Conservation (phyloP, 2,113 vertebrate genomes). For the Coptodon bakossiorum region DNA sequence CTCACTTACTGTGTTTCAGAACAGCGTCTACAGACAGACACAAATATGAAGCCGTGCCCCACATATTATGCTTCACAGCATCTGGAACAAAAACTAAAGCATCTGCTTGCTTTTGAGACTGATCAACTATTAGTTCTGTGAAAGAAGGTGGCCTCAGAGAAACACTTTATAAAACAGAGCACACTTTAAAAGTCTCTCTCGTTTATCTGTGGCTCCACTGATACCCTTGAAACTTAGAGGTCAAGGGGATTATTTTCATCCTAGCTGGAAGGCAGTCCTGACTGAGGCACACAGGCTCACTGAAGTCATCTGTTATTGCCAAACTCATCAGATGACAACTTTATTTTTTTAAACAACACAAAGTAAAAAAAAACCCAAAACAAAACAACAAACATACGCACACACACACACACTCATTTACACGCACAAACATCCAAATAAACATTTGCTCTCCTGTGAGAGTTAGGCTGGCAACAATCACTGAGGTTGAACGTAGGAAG, state of each 20-base stretch:
- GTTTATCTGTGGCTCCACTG: background rate
- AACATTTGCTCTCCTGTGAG: slow-evolving; percentile 35
- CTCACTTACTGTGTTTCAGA: background rate
- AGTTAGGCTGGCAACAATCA: slow-evolving; percentile 53
- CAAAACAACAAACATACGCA: background rate
- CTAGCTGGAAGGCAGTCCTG: slow-evolving; percentile 5
- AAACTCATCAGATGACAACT: slow-evolving; percentile 21
- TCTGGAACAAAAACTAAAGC: background rate
- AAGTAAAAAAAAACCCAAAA: slow-evolving; percentile 14
- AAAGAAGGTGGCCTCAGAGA: background rate
- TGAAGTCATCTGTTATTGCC: slow-evolving; percentile 29
- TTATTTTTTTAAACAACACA: background rate
- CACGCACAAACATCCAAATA: background rate
- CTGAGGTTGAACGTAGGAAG: slow-evolving; percentile 56
- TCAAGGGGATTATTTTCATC: background rate
- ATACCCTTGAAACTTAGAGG: background rate
- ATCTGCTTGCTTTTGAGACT: background rate
- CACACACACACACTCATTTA: background rate
- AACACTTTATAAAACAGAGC: background rate
- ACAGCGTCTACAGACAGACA: background rate
- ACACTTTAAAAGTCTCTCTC: background rate
- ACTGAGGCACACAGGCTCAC: slow-evolving; percentile 47
- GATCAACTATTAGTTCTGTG: background rate
- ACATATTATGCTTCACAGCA: background rate
- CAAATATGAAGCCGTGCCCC: background rate